Evolutionary conservation across 2,888 invertebrate species (phyloP).

Genomic region (Tipula lateralis): DNA sequence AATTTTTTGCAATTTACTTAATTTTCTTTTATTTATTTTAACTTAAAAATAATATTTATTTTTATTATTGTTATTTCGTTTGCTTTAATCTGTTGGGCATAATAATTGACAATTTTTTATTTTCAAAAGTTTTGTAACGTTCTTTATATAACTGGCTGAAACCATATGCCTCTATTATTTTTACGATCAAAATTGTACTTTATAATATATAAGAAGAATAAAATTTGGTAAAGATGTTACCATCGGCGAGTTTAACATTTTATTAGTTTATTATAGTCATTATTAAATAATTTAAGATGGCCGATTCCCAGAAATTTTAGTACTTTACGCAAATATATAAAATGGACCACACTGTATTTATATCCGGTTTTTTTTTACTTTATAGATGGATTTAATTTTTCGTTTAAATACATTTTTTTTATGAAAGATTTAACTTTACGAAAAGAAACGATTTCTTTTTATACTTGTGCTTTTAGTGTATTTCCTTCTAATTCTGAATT

Average conservation of each 20-base stretch:
- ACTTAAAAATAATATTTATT: neutral
- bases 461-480: neutral
- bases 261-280: neutral
- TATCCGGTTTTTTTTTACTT: neutral
- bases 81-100: neutral
- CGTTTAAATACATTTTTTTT: neutral
- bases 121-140: neutral
- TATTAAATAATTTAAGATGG: neutral
- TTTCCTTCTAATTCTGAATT: neutral
- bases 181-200: neutral
- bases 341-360: neutral
- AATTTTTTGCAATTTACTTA: neutral
- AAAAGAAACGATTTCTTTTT: neutral
- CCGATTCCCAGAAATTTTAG: neutral
- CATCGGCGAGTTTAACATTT: neutral
- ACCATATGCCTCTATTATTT: neutral
- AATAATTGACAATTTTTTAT: neutral
- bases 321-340: no score
- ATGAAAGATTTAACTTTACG: neutral
- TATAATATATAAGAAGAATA: neutral
- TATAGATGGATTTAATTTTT: neutral
- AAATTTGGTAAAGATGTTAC: neutral
- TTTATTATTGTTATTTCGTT: neutral
- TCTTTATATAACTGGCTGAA: neutral
- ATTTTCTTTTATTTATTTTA: neutral